Base-by-base conservation (phyloP, 1,140 invertebrate species). In the Ceratina calcarata region DNA sequence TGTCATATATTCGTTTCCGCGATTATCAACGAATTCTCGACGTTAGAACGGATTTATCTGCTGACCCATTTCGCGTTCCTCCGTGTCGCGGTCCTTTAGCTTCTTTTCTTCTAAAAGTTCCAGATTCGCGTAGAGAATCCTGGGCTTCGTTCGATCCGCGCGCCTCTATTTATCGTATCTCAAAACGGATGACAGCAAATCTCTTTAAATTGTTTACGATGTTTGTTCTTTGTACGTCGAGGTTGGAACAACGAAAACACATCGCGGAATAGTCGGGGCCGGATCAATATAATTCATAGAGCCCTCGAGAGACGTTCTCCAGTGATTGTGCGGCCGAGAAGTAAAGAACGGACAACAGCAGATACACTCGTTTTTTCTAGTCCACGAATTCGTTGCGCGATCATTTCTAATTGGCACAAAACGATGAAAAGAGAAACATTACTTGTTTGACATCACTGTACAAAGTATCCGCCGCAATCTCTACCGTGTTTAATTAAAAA, bases 371-470 rank as follows among this genome's bases (percentile, higher is more conserved):
- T 72, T 83, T 53, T 57, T 20, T 37, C 76, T 53, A 65, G 45
- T 65, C 82, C 45, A 53, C 74, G 74, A 60, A 72, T 77, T 78
- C 66, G 58, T 60, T 58, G 32, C 37, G 77, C 37, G 77, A 60
- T 86, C 86, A 82, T 81, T 87, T 74, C 6, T 71, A 89, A 91
- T 91, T 91, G 89, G 87, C 87, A 87, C 83, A 75, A 85, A 89
- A 82, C 82, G 88, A 87, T 80, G 55, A 64, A 88, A 74, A 84
- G 64, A 84, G 64, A 81, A 89, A 86, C 85, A 87, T 87, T 84
- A 89, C 37, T 45, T 61, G 90, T 91, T 92, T 91, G 91, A 91
- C 90, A 93, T 93, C 89, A 88, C 90, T 93, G 91, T 91, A 91
- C 91, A 92, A 92, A 88, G 87, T 76, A 58, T 80, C 86, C 78